Base-by-base conservation (phyloP, 2,888 invertebrate genomes). In the Ichneumoninae sp. region DNA sequence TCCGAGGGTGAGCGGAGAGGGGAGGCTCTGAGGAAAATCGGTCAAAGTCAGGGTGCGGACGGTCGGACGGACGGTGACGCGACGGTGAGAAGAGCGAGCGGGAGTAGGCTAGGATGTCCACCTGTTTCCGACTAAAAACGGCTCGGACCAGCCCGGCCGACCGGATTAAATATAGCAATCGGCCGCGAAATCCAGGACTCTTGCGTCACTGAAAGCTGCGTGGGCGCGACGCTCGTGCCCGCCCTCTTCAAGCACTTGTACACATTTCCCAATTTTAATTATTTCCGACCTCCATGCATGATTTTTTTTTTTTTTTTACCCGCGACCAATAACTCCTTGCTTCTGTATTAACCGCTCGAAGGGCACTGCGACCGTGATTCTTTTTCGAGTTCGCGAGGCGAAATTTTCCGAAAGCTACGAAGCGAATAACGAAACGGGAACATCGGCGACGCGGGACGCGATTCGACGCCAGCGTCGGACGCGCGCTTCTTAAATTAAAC, bases 71-170 rank as follows among this genome's bases (percentile, higher is more conserved):
- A 33, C 26, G 50, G 47, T 33, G 63, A 73, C 54, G 66, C 40
- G 57, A 78, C 60, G 66, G 60, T n/a, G 63, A 65, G 68, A 44
- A 66, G 50, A 10, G 83, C 70, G 82, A 74, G 71, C 52, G 65
- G 30, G 60, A 65, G 54, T 66, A 50, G 26, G 80, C 88, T 90
- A 88, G 76, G 87, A 90, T 88, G 90, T 92, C 92, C 93, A 93
- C 93, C 93, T 93, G 93, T 93, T 93, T 90, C 90, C 88, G 86
- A 92, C 92, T 93, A 93, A 93, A 93, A 93, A 91, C 92, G 91
- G 92, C 90, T 89, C 88, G 90, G 91, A 81, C 81, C 76, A 79
- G 83, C 75, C 93, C 92, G 92, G 92, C 87, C 85, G 92, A 92
- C 91, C 92, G 90, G 81, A 88, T 83, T 93, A 93, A 93, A 92